A percentile compares a stretch with the other conserved stretches of the same genome.
These are phyloP conservation scores for Agelastica alni DNA, from an alignment of 2,888 invertebrate species.

Conservation along the genomic window DNA sequence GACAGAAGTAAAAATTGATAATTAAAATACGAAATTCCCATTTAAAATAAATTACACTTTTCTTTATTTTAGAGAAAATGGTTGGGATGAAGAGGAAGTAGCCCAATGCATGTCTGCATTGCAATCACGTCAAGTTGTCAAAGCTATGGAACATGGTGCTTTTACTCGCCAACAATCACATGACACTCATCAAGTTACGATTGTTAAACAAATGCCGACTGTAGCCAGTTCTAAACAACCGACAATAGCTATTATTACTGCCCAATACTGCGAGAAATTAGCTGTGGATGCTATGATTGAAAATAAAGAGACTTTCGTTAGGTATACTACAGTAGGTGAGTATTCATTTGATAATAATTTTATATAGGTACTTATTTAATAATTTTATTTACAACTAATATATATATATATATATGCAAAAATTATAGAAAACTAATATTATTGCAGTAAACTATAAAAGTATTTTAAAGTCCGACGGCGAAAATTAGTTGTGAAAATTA, in stretches of 20 bases:
- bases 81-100: slow-evolving; percentile 81
- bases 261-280: slow-evolving; percentile 95
- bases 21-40: too few species aligned
- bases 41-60: too few species aligned
- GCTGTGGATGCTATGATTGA: slow-evolving; percentile 98
- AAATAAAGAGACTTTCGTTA: slow-evolving; percentile 93
- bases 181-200: slow-evolving; percentile 73
- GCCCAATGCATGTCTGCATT: slow-evolving; percentile 75
- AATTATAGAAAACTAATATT: too few species aligned
- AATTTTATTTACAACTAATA: too few species aligned
- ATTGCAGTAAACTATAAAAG: too few species aligned
- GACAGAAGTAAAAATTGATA: too few species aligned
- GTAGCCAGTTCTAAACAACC: slow-evolving; percentile 89
- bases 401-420: too few species aligned
- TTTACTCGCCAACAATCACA: slow-evolving; percentile 86
- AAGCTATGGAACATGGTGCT: slow-evolving; percentile 80
- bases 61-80: slow-evolving; percentile 76
- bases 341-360: too few species aligned
- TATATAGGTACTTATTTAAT: too few species aligned
- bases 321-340: slow-evolving; percentile 96
- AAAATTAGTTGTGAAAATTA: too few species aligned
- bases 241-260: slow-evolving; percentile 96
- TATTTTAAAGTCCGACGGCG: too few species aligned
- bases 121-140: slow-evolving; percentile 81
- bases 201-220: slow-evolving; percentile 94